Percentiles rank a stretch among this genome's conserved stretches.
Evolutionary conservation across 2,888 invertebrate genomes (phyloP).

Genomic region (Fabriciana adippe): DNA sequence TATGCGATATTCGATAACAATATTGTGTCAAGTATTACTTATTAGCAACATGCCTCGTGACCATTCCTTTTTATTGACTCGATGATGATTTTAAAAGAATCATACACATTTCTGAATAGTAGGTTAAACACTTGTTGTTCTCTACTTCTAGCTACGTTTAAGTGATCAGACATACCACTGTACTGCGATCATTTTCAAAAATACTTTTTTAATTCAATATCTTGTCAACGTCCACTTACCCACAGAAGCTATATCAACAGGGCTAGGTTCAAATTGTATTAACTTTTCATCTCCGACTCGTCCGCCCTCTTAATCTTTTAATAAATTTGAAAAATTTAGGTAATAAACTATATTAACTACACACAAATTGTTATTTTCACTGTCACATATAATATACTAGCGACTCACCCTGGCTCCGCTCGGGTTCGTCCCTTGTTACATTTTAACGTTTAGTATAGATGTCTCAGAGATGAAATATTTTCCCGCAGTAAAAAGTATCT

Average conservation of each 20-base stretch:
- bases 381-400: background rate
- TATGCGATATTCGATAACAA: no score
- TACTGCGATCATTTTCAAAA: background rate
- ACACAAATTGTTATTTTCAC: background rate
- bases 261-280: constrained; percentile 14
- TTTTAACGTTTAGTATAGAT: no score
- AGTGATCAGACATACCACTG: background rate
- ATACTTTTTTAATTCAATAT: background rate
- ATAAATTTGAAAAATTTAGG: constrained; percentile 1
- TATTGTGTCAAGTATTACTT: no score
- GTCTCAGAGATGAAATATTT: no score
- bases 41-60: no score
- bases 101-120: no score
- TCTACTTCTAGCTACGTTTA: background rate
- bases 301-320: constrained; percentile 10
- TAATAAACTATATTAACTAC: background rate
- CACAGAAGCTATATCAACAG: background rate
- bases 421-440: no score
- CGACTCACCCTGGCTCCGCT: no score
- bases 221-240: constrained; percentile 5
- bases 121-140: no score
- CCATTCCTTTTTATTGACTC: no score
- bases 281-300: constrained; percentile 19
- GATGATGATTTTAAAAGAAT: no score
- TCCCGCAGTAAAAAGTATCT: no score